Base-by-base conservation (phyloP, 2,113 vertebrate species). In the Electrona antarctica region DNA sequence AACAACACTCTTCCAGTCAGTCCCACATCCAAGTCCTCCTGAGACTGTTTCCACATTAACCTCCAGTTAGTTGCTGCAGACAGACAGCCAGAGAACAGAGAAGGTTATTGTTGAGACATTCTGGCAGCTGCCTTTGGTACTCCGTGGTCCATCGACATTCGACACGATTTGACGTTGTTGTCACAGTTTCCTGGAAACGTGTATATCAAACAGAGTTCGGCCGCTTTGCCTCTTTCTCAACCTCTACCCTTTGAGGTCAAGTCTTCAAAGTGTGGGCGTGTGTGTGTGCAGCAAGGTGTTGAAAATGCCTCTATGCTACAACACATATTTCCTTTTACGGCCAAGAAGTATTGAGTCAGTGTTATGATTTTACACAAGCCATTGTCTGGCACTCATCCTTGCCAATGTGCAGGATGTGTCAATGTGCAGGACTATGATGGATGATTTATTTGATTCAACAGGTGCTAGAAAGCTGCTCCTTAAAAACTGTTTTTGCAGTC, bases 41-140 rank as follows among this genome's bases (percentile, higher is more conserved):
- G 52, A 61, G 45, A 46, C 54, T 56, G 61, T 80, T 85, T 85
- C 81, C 65, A 84, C 70, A 51, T 67, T 55, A 71, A 79, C 33
- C 62, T 48, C 8, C 57, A 21, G 65, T 63, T 58, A 13, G 13
- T 13, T 52, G 1, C 33, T 6, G 50, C 50, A 52, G 5, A 11
- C 50, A 64, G 33, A 60, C 45, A 13, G 58, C 29, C 50, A n/a
- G 65, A 74, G 71, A 81, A 84, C 85, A 86, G 77, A 76, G 64
- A 0, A 51, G 75, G 71, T 65, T 78, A 74, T 86, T 89, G 80
- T 85, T 83, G 64, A 84, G 60, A 4, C 61, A 3, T 15, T 64
- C 58, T 75, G 72, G 66, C 60, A 74, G 28, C 50, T 45, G 7
- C 0, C 49, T n/a, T 54, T 58, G 15, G 73, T 74, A 76, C 69